Evolutionary conservation across 1,140 invertebrate genomes (phyloP).

Genomic region (Zaprionus gabonicus): DNA sequence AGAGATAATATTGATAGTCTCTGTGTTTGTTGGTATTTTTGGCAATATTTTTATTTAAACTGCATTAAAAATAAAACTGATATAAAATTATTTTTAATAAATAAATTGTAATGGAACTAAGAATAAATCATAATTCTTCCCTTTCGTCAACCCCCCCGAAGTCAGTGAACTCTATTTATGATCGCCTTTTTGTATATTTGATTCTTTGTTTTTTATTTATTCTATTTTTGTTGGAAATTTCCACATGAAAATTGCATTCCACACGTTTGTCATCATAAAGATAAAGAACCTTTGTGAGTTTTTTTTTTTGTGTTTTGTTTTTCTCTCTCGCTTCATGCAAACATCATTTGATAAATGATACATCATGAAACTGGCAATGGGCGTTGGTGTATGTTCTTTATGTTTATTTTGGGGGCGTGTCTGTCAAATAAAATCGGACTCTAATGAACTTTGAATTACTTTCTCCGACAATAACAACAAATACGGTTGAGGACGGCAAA

Average conservation of each 20-base stretch:
- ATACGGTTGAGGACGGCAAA: conserved; percentile 19
- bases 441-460: conserved; percentile 68
- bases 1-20: no score
- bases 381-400: not conserved
- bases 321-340: not conserved
- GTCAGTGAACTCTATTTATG: conserved; percentile 12
- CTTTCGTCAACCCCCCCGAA: not conserved
- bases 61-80: not conserved
- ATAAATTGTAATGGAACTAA: not conserved
- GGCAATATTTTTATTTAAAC: not conserved
- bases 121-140: not conserved
- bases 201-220: not conserved
- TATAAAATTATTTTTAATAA: not conserved
- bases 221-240: conserved; percentile 21
- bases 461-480: conserved; percentile 35
- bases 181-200: not conserved
- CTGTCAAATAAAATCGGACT: conserved; percentile 40
- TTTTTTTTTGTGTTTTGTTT: not conserved
- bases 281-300: conserved; percentile 10
- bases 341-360: conserved; percentile 23
- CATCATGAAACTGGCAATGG: conserved; percentile 9
- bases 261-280: conserved; percentile 25
- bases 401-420: conserved; percentile 30
- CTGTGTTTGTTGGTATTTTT: accelerated
- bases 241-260: conserved; percentile 27